Evolutionary conservation across 2,888 invertebrate species (phyloP).

Genomic region (Epistrophe grossulariae): DNA sequence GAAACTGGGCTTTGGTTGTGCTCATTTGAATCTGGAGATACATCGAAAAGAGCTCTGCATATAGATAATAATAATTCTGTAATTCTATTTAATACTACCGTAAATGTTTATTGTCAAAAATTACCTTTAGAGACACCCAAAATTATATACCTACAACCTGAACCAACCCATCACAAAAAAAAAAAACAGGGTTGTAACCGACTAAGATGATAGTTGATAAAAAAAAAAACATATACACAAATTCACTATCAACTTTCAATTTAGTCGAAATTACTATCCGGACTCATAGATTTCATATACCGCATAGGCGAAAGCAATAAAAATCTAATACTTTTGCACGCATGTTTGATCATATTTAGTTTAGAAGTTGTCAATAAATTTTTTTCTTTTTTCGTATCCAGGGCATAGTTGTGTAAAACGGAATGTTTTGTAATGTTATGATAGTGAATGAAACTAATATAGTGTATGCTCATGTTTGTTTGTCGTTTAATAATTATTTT

Average conservation of each 20-base stretch:
- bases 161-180: constrained; percentile 22
- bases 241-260: background rate
- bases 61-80: too few species aligned
- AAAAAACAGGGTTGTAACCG: background rate
- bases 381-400: constrained; percentile 44
- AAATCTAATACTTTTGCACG: constrained; percentile 61
- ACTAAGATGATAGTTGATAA: background rate
- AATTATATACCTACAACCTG: constrained; percentile 37
- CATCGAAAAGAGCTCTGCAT: too few species aligned
- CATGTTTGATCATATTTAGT: constrained; percentile 69
- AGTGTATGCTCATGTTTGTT: constrained; percentile 65
- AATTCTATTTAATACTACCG: too few species aligned
- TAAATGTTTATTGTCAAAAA: constrained; percentile 56
- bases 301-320: constrained; percentile 70
- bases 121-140: constrained; percentile 56
- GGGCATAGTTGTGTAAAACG: constrained; percentile 55
- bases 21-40: too few species aligned
- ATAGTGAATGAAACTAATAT: constrained; percentile 69
- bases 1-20: too few species aligned
- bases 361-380: constrained; percentile 58
- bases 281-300: constrained; percentile 50
- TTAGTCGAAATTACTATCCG: background rate
- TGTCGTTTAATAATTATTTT: constrained; percentile 25
- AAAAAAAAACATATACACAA: background rate
- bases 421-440: constrained; percentile 73